Base-by-base conservation (phyloP, 2,888 invertebrate species). In the Heliconius ismenius region DNA sequence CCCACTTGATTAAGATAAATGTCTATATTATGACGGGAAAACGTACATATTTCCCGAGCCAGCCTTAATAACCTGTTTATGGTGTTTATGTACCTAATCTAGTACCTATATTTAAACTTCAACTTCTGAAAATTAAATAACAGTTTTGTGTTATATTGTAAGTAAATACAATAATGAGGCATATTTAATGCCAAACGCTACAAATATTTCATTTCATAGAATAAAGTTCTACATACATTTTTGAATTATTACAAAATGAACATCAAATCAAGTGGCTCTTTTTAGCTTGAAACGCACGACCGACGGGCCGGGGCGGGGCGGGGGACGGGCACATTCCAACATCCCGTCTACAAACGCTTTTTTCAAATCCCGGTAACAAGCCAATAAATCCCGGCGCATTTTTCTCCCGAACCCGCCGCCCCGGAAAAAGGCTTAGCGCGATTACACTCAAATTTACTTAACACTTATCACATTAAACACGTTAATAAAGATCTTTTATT, bases 401-500 rank as follows among this genome's bases (percentile, higher is more conserved):
- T 93, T 92, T 92, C 87, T 84, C 86, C 84, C 83, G 83, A 81
- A 79, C 79, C 78, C 82, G 81, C 81, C 86, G 85, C 86, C 85
- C 85, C 87, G 85, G 85, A 86, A 91, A 92, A 94, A 91, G 92
- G 91, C 90, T 93, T 91, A 91, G 86, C 88, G 86, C 90, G 93
- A 94, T 94, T 93, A 94, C 93, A 93, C 88, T 86, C 91, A 93
- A 94, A 94, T 95, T 94, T 94, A 94, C 94, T 94, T 94, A 94
- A 93, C 94, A 93, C 93, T 90, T 89, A 80, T 90, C 91, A 88
- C 90, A 90, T 91, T 92, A 90, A 90, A 88, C 88, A 87, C 86
- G 86, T 86, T 92, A 92, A 93, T 93, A 90, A 92, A 91, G 89
- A 87, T 86, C 83, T 88, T 82, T 91, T 91, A 92, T 89, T 85